Percentiles rank a stretch among this genome's conserved stretches.
phyloP scores from a whole-genome alignment of 2,797 vertebrate species.

The Alectoris magna region DNA sequence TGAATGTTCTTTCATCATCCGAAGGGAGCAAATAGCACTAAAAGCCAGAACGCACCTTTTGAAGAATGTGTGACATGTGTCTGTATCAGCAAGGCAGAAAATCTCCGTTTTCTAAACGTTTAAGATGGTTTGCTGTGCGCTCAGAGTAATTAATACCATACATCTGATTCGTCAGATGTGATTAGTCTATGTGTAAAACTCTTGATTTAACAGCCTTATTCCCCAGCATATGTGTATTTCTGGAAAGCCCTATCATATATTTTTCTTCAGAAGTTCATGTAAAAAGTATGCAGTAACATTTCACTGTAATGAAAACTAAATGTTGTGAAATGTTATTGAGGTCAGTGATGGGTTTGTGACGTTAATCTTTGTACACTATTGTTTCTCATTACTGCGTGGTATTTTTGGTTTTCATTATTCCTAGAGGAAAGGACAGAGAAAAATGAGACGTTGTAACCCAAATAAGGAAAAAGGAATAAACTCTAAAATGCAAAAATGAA shows the following conservation, averaged over 20 bases:
- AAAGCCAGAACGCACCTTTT: conserved; percentile 61
- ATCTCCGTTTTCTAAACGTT: conserved; percentile 15
- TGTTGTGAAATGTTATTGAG: conserved; percentile 66
- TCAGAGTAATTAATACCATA: conserved; percentile 72
- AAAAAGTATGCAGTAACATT: conserved; percentile 72
- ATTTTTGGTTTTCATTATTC: conserved; percentile 76
- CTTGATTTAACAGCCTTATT: conserved; percentile 71
- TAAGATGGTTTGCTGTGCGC: conserved; percentile 53
- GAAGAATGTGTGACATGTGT: conserved; percentile 49
- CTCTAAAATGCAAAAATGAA: conserved; percentile 47
- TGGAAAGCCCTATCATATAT: conserved; percentile 75
- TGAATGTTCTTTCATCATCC: conserved; percentile 79
- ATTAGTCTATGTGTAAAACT: conserved; percentile 69
- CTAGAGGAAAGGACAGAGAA: conserved; percentile 43
- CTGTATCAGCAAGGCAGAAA: conserved; percentile 20
- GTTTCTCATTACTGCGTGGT: conserved; percentile 73
- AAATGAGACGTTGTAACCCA: conserved; percentile 62
- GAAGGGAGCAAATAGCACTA: conserved; percentile 70
- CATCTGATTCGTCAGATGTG: conserved; percentile 69
- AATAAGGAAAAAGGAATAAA: conserved; percentile 66
- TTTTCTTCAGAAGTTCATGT: conserved; percentile 72
- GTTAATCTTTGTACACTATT: conserved; percentile 71
- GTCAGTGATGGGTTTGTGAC: conserved; percentile 71
- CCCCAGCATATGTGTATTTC: conserved; percentile 75
- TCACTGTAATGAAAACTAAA: conserved; percentile 69